Conservation (phyloP, 2,797 vertebrate species). For the Lophotriccus pileatus region DNA sequence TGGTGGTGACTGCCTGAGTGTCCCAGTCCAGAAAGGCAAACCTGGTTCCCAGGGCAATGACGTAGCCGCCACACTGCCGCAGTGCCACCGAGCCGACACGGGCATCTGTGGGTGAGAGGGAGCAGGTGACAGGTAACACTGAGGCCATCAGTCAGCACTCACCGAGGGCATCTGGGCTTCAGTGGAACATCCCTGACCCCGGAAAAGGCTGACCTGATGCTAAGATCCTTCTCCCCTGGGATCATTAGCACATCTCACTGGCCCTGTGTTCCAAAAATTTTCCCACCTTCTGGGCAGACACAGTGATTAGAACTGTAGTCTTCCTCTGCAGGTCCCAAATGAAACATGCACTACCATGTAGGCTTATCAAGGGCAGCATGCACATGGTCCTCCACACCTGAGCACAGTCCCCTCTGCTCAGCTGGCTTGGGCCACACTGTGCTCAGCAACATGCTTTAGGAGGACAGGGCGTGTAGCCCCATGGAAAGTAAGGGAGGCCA, state of each 20-base stretch:
- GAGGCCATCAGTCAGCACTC: not conserved
- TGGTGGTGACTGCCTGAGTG: not conserved
- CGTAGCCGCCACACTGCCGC: constrained; percentile 24
- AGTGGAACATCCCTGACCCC: accelerated
- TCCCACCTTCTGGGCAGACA: not conserved
- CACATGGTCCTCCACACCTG: not conserved
- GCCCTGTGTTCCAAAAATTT: not conserved
- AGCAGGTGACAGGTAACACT: accelerated
- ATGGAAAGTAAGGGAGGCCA: not conserved
- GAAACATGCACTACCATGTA: not conserved
- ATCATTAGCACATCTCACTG: accelerated
- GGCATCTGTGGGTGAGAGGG: not conserved
- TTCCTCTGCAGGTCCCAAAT: not conserved
- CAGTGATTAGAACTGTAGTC: not conserved
- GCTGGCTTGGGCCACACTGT: not conserved
- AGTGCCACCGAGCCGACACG: constrained; percentile 47
- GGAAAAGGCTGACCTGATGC: not conserved
- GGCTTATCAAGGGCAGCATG: not conserved
- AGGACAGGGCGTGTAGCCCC: accelerated
- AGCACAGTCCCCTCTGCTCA: accelerated
- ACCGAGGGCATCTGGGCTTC: accelerated
- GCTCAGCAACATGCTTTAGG: accelerated
- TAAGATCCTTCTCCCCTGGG: not conserved
- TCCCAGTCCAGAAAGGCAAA: constrained; percentile 72
- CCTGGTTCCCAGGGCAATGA: constrained; percentile 56